Evolutionary conservation across 2,888 invertebrate species (phyloP), one percentile per base, ranked within the genome.

Genomic region (Acrocera orbiculus): DNA sequence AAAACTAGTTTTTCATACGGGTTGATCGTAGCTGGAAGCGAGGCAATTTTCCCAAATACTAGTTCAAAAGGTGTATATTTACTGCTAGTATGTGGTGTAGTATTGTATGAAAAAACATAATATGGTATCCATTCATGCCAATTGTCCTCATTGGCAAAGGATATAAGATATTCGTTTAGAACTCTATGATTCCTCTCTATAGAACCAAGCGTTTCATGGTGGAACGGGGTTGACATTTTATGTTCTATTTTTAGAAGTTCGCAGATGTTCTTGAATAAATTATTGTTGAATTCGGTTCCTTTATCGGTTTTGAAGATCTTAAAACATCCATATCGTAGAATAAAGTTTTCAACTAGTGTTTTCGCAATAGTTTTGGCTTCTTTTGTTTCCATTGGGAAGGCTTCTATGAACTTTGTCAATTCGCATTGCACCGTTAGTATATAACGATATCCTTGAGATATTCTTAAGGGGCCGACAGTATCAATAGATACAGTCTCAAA

Each of bases 81-180:
- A 4, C 26, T 26, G n/a, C 16, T 5, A 7, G 26, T 17, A n/a
- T n/a, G n/a, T 11, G 39, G 39, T n/a, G 32, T 37, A 16, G 30
- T 39, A 27, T 36, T 38, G 25, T 27, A 38, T 11, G 31, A 32
- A 31, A 32, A 39, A 7, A 26, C 11, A 24, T 20, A 37, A 19
- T 20, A 28, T 25, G 14, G 13, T 14, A 34, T 4, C 19, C 28
- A 39, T 11, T 37, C 19, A 20, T 39, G 32, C 32, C 35, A 37
- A 5, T 36, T 36, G 4, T 34, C 22, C 8, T 13, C 17, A 5
- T 17, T 33, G 14, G 27, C 32, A 27, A 30, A 38, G 8, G 30
- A 30, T 35, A 35, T 19, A 14, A 40, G 22, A 22, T 34, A 42
- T 14, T 42, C 42, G 19, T 40, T 40, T 27, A 37, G 23, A 13